Percentiles rank a stretch among this genome's conserved stretches.
These are phyloP conservation scores for Lontra canadensis DNA, from an alignment of 2,113 vertebrate species.

Conservation along the genomic window DNA sequence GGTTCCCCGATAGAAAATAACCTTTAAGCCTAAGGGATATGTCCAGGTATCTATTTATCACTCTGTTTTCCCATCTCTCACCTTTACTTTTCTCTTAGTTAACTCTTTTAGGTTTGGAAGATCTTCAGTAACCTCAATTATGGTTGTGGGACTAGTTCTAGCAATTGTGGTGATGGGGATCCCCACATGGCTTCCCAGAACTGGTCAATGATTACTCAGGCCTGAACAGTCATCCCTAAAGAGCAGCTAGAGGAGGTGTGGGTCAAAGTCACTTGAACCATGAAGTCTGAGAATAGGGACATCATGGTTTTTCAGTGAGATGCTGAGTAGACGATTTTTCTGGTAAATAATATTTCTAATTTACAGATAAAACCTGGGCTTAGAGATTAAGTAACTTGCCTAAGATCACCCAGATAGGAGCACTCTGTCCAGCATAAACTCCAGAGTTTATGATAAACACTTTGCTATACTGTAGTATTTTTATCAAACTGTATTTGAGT, in stretches of 20 bases:
- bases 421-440: background rate
- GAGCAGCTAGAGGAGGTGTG: background rate
- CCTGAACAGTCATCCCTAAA: background rate
- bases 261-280: background rate
- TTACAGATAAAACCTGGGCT: background rate
- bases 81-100: background rate
- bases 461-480: background rate
- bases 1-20: background rate
- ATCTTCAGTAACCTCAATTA: background rate
- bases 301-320: background rate
- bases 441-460: background rate
- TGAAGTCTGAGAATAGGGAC: background rate
- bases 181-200: background rate
- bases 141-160: background rate
- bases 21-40: background rate
- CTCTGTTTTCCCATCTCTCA: background rate
- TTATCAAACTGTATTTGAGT: background rate
- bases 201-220: background rate
- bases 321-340: background rate
- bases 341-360: background rate
- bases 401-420: background rate
- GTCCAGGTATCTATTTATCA: background rate
- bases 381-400: background rate
- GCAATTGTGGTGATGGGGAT: background rate
- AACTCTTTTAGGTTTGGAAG: background rate